Conservation (phyloP, 2,888 invertebrate genomes). For the Oeneis ivallda region DNA sequence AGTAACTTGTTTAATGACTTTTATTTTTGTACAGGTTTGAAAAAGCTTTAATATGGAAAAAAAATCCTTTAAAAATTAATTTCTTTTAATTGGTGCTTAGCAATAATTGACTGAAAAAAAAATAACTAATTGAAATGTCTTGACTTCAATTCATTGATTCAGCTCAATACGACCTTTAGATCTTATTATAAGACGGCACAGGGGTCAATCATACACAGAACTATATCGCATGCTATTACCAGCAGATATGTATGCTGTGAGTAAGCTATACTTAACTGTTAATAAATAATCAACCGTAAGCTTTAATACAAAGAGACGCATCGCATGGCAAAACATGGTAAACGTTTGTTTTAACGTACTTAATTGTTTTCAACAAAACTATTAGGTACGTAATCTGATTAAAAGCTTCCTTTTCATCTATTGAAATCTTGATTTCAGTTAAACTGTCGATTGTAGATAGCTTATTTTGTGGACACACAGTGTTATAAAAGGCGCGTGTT, state of each 20-base stretch:
- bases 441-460: background rate
- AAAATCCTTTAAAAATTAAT: too few species aligned
- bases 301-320: background rate
- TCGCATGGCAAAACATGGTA: too few species aligned
- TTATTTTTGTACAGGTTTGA: background rate
- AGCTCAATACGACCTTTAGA: conserved; percentile 16
- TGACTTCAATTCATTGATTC: background rate
- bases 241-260: conserved; percentile 58
- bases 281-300: conserved; percentile 54
- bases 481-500: background rate
- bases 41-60: too few species aligned
- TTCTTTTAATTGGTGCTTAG: too few species aligned
- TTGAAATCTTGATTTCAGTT: background rate
- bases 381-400: background rate
- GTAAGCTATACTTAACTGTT: conserved; percentile 72
- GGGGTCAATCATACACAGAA: conserved; percentile 48
- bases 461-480: background rate
- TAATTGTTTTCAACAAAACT: too few species aligned
- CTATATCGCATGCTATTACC: conserved; percentile 64
- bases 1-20: background rate
- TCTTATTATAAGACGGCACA: conserved; percentile 48
- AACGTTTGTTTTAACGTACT: too few species aligned
- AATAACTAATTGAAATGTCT: background rate
- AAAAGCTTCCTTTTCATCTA: background rate
- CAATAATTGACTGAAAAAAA: background rate